These are phyloP conservation scores for Drosophila setosimentum DNA, from an alignment of 2,888 invertebrate species.

Conservation along the genomic window DNA sequence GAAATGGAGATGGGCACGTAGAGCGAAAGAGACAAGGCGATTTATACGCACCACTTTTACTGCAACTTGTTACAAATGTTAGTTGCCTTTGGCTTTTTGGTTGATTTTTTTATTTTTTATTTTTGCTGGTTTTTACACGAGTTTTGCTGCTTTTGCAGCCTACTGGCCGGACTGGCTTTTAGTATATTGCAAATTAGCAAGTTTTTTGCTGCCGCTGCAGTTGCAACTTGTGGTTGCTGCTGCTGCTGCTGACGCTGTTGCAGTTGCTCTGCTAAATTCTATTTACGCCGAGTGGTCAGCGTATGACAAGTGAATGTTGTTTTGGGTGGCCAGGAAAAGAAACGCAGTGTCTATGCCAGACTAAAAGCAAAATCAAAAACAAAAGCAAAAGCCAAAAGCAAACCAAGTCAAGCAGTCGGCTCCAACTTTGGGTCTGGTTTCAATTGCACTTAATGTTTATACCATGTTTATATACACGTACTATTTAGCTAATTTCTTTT, in stretches of 20 bases:
- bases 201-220: constrained; percentile 23
- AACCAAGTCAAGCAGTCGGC: constrained; percentile 26
- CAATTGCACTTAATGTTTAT: constrained; percentile 36
- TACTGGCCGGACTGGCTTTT: constrained; percentile 53
- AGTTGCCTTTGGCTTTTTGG: constrained; percentile 37
- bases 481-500: constrained; percentile 15
- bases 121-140: constrained; percentile 36
- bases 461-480: constrained; percentile 21
- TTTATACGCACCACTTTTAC: constrained; percentile 65
- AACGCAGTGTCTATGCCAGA: constrained; percentile 27
- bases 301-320: constrained; percentile 75
- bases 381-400: constrained; percentile 22
- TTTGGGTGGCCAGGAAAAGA: constrained; percentile 67
- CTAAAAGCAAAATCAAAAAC: constrained; percentile 20
- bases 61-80: constrained; percentile 66
- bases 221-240: constrained; percentile 1
- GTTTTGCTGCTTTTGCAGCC: constrained; percentile 46
- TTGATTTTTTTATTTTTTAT: constrained; percentile 13
- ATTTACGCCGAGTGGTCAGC: constrained; percentile 60
- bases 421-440: constrained; percentile 21
- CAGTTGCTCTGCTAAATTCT: constrained; percentile 53
- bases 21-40: constrained; percentile 32
- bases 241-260: constrained; percentile 10
- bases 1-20: constrained; percentile 4
- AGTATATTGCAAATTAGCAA: constrained; percentile 49